Conservation (phyloP, 2,797 vertebrate species). For the Enteromius treurensis region DNA sequence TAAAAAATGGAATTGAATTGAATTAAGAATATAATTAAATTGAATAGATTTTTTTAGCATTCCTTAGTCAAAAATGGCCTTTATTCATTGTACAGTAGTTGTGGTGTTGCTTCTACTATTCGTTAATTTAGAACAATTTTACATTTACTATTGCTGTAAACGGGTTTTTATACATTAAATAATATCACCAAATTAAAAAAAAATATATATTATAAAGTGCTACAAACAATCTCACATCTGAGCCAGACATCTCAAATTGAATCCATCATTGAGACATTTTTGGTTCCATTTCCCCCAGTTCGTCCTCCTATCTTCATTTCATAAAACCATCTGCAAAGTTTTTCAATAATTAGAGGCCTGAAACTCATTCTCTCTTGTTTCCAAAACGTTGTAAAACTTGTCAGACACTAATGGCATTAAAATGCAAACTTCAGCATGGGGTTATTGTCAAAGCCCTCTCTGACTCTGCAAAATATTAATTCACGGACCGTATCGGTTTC, state of each 20-base stretch:
- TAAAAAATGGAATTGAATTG: background rate
- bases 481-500: slow-evolving; percentile 44
- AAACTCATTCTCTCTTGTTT: slow-evolving; percentile 19
- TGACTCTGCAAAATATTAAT: slow-evolving; percentile 40
- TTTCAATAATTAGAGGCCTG: slow-evolving; percentile 14
- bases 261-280: background rate
- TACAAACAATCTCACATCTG: background rate
- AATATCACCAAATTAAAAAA: background rate
- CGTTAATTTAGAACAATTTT: background rate
- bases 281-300: background rate
- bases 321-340: slow-evolving; percentile 25
- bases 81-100: no score
- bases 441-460: slow-evolving; percentile 23
- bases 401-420: slow-evolving; percentile 19
- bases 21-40: background rate
- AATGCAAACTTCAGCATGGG: slow-evolving; percentile 18
- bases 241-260: background rate
- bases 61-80: no score
- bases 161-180: background rate
- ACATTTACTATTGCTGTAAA: background rate
- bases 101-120: background rate
- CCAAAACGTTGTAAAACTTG: slow-evolving; percentile 18
- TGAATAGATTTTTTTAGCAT: no score
- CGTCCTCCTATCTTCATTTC: background rate
- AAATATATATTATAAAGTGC: background rate